Evolutionary conservation across 2,113 vertebrate species (phyloP).

Genomic region (Andinoacara biseriatus): DNA sequence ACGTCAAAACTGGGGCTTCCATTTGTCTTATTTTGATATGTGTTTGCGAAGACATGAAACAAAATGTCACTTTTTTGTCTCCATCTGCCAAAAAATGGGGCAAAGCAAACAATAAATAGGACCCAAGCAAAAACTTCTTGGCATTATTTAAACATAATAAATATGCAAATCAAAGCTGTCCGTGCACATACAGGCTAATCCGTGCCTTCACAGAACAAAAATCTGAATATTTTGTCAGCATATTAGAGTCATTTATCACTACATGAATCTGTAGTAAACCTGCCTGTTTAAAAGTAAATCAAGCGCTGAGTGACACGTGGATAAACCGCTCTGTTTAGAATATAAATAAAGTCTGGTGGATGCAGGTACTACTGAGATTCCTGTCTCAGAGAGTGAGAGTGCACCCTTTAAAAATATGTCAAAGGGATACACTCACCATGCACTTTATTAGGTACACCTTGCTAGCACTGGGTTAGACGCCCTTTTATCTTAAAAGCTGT

Average conservation of each 20-base stretch:
- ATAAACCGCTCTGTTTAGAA: background rate
- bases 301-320: accelerated
- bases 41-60: background rate
- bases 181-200: background rate
- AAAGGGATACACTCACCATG: background rate
- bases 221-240: background rate
- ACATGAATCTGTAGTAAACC: background rate
- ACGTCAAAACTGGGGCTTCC: accelerated
- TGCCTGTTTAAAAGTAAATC: background rate
- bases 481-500: background rate
- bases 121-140: background rate
- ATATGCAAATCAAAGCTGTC: background rate
- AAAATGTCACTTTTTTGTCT: background rate
- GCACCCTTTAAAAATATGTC: background rate
- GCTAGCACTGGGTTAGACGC: background rate
- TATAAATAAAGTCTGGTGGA: background rate
- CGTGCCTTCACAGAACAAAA: background rate
- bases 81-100: background rate
- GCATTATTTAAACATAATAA: background rate
- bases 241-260: background rate
- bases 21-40: background rate
- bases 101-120: background rate
- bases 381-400: background rate
- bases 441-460: background rate
- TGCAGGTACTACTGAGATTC: background rate